Conservation (phyloP, 2,113 vertebrate genomes). For the Elephantulus edwardii region DNA sequence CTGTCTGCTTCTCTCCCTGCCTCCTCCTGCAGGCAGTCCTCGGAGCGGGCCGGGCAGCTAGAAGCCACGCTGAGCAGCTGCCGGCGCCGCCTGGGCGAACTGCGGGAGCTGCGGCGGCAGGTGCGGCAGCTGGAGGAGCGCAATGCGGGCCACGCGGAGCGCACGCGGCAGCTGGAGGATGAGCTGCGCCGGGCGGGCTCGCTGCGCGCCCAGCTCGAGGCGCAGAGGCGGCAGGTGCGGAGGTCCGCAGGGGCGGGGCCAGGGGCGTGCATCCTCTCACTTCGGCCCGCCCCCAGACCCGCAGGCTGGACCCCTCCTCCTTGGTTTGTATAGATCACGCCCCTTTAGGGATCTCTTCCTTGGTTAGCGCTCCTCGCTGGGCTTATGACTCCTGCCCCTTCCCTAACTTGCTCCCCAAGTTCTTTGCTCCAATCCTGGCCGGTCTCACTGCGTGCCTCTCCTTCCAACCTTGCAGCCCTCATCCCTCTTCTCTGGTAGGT, state of each 20-base stretch:
- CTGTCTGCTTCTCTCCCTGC: neutral
- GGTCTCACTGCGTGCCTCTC: neutral
- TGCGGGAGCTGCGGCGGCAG: slow-evolving; percentile 91
- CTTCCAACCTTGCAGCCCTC: no score
- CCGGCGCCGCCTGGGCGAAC: slow-evolving; percentile 91
- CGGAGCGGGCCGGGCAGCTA: slow-evolving; percentile 90
- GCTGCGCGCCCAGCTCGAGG: slow-evolving; percentile 89
- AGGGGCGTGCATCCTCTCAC: neutral
- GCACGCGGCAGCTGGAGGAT: slow-evolving; percentile 94
- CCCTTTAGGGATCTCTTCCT: neutral
- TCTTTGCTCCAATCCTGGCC: neutral
- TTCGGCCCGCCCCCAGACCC: no score
- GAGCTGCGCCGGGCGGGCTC: slow-evolving; percentile 89
- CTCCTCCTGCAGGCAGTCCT: slow-evolving; percentile 87
- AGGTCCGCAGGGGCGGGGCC: neutral
- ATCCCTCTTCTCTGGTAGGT: slow-evolving; percentile 78
- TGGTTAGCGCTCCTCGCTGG: accelerated
- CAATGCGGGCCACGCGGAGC: slow-evolving; percentile 91
- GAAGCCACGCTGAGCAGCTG: slow-evolving; percentile 91
- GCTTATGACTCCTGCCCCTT: neutral
- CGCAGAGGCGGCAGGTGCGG: slow-evolving; percentile 88
- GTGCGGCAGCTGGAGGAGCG: slow-evolving; percentile 94
- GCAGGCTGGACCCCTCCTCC: no score
- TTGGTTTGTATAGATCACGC: neutral
- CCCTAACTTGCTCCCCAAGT: neutral